Evolutionary conservation across 1,140 invertebrate species (phyloP).

Genomic region (Zaprionus vittiger): DNA sequence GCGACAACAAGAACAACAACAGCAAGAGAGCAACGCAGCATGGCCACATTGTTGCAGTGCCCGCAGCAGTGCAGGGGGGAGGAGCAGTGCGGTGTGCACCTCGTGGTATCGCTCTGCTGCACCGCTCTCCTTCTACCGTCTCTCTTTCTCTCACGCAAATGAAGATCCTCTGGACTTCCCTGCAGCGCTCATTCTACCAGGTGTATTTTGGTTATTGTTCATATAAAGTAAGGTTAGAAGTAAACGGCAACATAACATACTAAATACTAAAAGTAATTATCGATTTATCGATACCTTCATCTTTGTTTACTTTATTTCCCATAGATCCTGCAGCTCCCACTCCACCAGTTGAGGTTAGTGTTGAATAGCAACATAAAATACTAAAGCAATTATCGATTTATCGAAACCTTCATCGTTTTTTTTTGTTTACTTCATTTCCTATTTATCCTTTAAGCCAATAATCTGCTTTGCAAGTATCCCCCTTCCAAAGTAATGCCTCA

Average conservation of each 20-base stretch:
- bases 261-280: not conserved
- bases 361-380: too few species aligned
- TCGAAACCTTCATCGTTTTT: not conserved
- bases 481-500: not conserved
- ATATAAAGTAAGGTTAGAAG: too few species aligned
- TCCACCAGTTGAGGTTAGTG: too few species aligned
- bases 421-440: not conserved
- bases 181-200: too few species aligned
- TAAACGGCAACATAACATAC: too few species aligned
- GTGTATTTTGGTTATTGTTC: too few species aligned
- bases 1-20: slow-evolving; percentile 9
- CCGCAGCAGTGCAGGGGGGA: not conserved
- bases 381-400: not conserved
- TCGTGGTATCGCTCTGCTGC: not conserved
- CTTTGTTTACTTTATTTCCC: not conserved
- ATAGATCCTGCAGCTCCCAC: not conserved
- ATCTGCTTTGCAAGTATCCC: not conserved
- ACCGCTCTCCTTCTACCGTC: not conserved
- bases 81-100: not conserved
- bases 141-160: slow-evolving; percentile 3
- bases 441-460: not conserved
- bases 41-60: slow-evolving; percentile 32
- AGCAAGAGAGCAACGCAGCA: slow-evolving; percentile 32
- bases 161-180: not conserved
- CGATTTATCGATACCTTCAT: not conserved